Conservation (phyloP, 2,888 invertebrate species). For the Eudasyphora cyanicolor region DNA sequence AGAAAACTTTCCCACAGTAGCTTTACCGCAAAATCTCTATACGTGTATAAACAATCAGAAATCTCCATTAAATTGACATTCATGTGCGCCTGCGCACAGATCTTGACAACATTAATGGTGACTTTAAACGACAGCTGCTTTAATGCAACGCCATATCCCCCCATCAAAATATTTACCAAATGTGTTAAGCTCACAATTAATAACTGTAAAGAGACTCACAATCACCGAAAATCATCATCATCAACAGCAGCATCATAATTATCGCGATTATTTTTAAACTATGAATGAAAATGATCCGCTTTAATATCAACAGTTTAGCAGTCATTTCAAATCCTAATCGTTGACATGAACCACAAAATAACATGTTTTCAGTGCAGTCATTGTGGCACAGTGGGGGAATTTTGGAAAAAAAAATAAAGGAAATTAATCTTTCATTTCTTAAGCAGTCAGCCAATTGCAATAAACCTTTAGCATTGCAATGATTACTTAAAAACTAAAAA, state of each 20-base stretch:
- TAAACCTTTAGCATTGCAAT: too few relatives aligned
- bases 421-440: too few relatives aligned
- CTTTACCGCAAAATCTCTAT: background rate
- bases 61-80: background rate
- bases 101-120: background rate
- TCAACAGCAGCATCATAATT: too few relatives aligned
- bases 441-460: too few relatives aligned
- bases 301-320: slow-evolving; percentile 53
- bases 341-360: slow-evolving; percentile 27
- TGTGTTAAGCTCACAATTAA: slow-evolving; percentile 41
- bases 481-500: too few relatives aligned
- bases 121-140: background rate
- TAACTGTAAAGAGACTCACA: slow-evolving; percentile 37
- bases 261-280: too few relatives aligned
- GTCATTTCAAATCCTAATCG: slow-evolving; percentile 37
- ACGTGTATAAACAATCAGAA: background rate
- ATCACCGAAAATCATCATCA: background rate
- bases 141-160: too few relatives aligned
- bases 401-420: too few relatives aligned
- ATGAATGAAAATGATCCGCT: slow-evolving; percentile 48
- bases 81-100: background rate
- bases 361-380: slow-evolving; percentile 36
- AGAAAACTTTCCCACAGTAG: slow-evolving; percentile 20
- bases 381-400: too few relatives aligned
- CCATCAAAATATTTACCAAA: slow-evolving; percentile 36